A percentile compares a stretch with the other conserved stretches of the same genome.
phyloP scores from a whole-genome alignment of 1,140 invertebrate genomes.

The Spodoptera frugiperda region DNA sequence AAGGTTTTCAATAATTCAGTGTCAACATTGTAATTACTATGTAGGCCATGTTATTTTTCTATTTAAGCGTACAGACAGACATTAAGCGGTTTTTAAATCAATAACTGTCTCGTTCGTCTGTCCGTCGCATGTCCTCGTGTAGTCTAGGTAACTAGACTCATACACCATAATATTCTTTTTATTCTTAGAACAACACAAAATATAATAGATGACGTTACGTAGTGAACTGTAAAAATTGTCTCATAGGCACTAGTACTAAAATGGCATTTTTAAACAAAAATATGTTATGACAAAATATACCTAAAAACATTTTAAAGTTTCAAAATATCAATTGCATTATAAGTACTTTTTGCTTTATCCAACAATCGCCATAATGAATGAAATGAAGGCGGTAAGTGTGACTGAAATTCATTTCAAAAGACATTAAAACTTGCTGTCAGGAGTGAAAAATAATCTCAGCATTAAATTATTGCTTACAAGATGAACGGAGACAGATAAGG shows the following conservation, averaged over 20 bases:
- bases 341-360: conserved; percentile 17
- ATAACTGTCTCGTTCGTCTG: too few species aligned
- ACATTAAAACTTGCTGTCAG: conserved; percentile 74
- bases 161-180: too few species aligned
- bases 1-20: background rate
- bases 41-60: too few species aligned
- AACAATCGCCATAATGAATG: conserved; percentile 53
- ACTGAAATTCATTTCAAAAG: conserved; percentile 73
- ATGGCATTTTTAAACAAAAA: too few species aligned
- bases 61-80: background rate
- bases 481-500: conserved; percentile 71
- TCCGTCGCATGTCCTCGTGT: too few species aligned
- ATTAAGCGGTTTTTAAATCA: background rate
- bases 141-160: too few species aligned
- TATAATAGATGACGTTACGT: too few species aligned
- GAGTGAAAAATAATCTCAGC: conserved; percentile 74
- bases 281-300: too few species aligned
- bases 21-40: background rate
- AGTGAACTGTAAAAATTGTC: too few species aligned
- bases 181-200: too few species aligned
- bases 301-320: background rate
- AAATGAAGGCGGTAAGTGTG: conserved; percentile 58
- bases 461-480: conserved; percentile 73
- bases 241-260: too few species aligned
- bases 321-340: conserved; percentile 26